Conservation (phyloP, 2,888 invertebrate species). For the Salticus scenicus region DNA sequence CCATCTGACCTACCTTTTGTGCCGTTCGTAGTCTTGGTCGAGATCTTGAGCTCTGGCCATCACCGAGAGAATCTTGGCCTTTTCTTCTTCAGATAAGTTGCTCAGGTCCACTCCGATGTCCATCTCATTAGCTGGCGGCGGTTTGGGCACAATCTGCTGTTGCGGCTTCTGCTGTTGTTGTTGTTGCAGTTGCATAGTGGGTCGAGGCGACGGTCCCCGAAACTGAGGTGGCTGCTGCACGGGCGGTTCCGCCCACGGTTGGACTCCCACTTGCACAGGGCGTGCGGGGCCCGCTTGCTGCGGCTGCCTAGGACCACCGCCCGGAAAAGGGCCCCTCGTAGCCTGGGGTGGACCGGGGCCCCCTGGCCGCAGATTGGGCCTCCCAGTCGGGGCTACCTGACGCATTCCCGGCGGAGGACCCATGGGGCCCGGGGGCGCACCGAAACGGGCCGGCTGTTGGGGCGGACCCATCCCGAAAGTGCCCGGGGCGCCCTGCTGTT, state of each 20-base stretch:
- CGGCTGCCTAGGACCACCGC: slow-evolving; percentile 21
- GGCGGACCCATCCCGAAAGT: slow-evolving; percentile 35
- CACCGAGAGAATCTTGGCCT: slow-evolving; percentile 80
- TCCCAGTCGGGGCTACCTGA: slow-evolving; percentile 28
- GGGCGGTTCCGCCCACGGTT: slow-evolving; percentile 69
- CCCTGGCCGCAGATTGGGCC: slow-evolving; percentile 21
- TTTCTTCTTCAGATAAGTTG: slow-evolving; percentile 80
- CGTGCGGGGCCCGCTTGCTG: slow-evolving; percentile 4
- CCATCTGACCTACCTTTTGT: slow-evolving; percentile 48
- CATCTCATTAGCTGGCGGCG: slow-evolving; percentile 11
- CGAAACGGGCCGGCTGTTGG: slow-evolving; percentile 5
- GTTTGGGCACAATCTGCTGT: slow-evolving; percentile 9
- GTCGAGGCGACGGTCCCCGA: slow-evolving; percentile 32
- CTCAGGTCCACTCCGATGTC: slow-evolving; percentile 78
- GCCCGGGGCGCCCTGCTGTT: slow-evolving; percentile 23
- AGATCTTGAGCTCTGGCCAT: slow-evolving; percentile 80
- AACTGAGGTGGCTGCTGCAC: slow-evolving; percentile 46
- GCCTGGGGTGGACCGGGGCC: slow-evolving; percentile 34
- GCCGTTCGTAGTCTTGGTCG: slow-evolving; percentile 73
- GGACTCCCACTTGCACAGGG: slow-evolving; percentile 60
- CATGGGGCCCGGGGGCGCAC: background rate
- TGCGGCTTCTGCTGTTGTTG: slow-evolving; percentile 34
- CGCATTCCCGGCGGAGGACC: slow-evolving; percentile 9
- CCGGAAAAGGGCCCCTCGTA: slow-evolving; percentile 15
- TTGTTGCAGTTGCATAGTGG: slow-evolving; percentile 38